Percentiles rank a stretch among this genome's conserved stretches.
Conservation (phyloP, 1,140 invertebrate species). For the Aphaenogaster ashmeadi region DNA sequence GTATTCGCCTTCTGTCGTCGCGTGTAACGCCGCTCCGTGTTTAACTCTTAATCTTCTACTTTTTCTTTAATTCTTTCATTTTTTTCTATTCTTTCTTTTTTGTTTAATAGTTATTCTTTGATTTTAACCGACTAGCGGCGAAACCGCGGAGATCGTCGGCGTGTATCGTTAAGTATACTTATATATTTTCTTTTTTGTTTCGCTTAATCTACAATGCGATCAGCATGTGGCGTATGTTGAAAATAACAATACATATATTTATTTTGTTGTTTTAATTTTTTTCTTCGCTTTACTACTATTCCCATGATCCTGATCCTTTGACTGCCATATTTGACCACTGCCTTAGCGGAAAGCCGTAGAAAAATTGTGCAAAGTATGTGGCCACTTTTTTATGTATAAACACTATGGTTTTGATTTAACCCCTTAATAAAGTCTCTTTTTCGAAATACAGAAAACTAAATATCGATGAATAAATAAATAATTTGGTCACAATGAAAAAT, state of each 20-base stretch:
- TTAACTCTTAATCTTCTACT: conserved; percentile 19
- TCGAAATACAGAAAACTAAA: not conserved
- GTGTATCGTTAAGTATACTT: conserved; percentile 45
- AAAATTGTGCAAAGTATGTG: conserved; percentile 7
- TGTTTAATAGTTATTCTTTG: not conserved
- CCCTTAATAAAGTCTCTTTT: not conserved
- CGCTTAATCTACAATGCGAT: conserved; percentile 60
- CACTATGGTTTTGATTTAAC: not conserved
- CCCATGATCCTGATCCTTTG: conserved; percentile 3
- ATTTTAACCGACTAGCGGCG: not conserved
- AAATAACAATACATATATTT: conserved; percentile 79
- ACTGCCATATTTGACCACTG: not conserved
- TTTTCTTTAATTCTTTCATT: conserved; percentile 38
- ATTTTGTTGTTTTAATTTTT: conserved; percentile 80
- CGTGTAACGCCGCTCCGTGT: conserved; percentile 51
- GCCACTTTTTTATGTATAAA: conserved; percentile 6
- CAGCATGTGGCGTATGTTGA: conserved; percentile 77
- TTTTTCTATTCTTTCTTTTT: conserved; percentile 50
- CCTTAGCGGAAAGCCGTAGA: not conserved
- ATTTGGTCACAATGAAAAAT: not conserved
- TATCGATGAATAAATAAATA: not conserved
- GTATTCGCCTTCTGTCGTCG: conserved; percentile 53
- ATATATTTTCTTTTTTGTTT: conserved; percentile 65
- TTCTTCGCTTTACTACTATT: conserved; percentile 68
- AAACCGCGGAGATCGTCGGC: conserved; percentile 27